These are phyloP conservation scores for Channallabes apus DNA, from an alignment of 2,797 vertebrate species.

Conservation along the genomic window DNA sequence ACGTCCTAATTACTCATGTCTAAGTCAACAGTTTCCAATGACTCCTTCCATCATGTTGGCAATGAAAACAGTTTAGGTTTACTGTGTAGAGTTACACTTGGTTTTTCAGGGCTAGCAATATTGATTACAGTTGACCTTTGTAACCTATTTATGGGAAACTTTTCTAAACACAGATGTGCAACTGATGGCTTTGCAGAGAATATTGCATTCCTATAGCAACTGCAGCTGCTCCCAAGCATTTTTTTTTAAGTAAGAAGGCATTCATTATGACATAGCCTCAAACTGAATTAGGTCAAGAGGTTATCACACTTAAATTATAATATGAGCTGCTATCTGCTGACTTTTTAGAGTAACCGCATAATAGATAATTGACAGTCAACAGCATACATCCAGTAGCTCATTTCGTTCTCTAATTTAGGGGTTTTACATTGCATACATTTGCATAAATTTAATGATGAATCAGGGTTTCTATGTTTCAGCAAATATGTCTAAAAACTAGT, in stretches of 20 bases:
- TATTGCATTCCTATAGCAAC: not conserved
- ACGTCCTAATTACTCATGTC: slow-evolving; percentile 46
- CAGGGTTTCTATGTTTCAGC: not conserved
- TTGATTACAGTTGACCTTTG: not conserved
- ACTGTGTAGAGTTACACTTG: slow-evolving; percentile 1
- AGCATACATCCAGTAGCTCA: not conserved
- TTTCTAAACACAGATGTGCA: not conserved
- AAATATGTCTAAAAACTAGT: not conserved
- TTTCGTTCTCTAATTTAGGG: too few relatives aligned
- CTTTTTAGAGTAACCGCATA: not conserved
- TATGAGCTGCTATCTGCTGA: not conserved
- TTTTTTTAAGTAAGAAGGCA: not conserved
- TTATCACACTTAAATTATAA: not conserved
- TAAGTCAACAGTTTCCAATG: slow-evolving; percentile 35
- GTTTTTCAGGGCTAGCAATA: not conserved
- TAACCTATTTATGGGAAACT: not conserved
- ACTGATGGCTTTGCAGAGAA: not conserved
- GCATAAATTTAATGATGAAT: not conserved
- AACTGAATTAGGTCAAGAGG: not conserved
- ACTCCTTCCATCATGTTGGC: slow-evolving; percentile 29
- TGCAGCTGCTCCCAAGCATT: not conserved
- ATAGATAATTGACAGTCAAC: not conserved
- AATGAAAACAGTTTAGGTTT: slow-evolving; percentile 43
- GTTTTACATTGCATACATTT: not conserved
- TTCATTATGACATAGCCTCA: not conserved